phyloP scores from a whole-genome alignment of 2,113 vertebrate species.

The Urocitellus parryii region DNA sequence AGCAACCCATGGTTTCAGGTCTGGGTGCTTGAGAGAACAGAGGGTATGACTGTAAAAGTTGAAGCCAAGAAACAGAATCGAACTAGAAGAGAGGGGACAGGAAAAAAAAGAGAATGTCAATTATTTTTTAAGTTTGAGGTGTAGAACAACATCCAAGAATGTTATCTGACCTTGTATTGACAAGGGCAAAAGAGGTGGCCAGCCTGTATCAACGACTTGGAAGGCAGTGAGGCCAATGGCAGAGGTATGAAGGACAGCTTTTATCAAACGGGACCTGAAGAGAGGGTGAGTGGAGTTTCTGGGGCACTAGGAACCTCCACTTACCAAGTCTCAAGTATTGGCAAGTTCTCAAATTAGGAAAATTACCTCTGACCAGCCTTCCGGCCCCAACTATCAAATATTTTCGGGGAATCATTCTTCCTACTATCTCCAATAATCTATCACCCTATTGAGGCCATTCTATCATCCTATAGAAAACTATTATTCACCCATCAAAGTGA shows the following conservation, averaged over 20 bases:
- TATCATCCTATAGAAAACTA: background rate
- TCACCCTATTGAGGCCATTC: background rate
- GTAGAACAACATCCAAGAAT: background rate
- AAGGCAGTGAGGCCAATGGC: background rate
- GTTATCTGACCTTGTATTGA: background rate
- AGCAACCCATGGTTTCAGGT: background rate
- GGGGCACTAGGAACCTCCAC: background rate
- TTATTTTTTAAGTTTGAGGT: background rate
- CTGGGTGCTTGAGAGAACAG: background rate
- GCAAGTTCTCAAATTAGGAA: background rate
- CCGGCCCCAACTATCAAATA: background rate
- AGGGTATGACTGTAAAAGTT: background rate
- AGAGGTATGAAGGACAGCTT: background rate
- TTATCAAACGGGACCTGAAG: background rate
- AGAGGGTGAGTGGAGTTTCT: background rate
- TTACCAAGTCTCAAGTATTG: too few species aligned
- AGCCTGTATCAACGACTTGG: background rate
- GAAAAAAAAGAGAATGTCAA: background rate
- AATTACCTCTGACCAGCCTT: background rate
- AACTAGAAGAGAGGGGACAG: background rate
- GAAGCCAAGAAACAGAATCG: background rate
- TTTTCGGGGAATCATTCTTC: background rate
- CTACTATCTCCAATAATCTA: background rate
- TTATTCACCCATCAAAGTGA: background rate
- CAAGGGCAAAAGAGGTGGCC: background rate